Conservation (phyloP, 1,140 invertebrate genomes). For the Pachypeltis micranthus region DNA sequence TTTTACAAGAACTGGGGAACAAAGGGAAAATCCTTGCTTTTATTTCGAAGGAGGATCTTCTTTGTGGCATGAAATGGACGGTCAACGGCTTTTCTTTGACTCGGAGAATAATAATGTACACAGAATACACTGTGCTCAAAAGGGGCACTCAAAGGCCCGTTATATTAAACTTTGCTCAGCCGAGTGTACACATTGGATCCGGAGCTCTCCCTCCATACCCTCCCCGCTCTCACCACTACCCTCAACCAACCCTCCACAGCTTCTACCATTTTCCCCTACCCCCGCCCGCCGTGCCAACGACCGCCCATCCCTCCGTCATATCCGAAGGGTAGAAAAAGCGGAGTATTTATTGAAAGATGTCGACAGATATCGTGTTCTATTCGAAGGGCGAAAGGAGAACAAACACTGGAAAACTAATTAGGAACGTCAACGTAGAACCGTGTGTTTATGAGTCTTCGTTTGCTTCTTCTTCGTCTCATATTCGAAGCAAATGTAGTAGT, state of each 20-base stretch:
- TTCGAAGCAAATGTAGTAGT: no score
- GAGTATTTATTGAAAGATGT: background rate
- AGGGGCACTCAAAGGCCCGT: background rate
- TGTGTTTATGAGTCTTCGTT: no score
- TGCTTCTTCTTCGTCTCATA: no score
- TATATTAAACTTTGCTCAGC: background rate
- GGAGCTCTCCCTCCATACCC: background rate
- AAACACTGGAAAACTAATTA: background rate
- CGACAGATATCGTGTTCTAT: background rate
- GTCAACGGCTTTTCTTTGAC: background rate
- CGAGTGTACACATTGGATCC: background rate
- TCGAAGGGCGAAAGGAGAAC: background rate
- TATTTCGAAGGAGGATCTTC: background rate
- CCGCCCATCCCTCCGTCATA: background rate
- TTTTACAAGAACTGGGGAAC: background rate
- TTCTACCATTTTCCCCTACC: no score
- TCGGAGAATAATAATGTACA: background rate
- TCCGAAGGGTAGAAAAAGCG: background rate
- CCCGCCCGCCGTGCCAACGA: no score
- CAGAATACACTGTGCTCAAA: background rate
- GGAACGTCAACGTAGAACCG: background rate
- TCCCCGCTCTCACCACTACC: background rate
- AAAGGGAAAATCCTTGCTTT: background rate
- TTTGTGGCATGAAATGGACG: background rate
- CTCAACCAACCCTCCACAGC: no score